Evolutionary conservation across 2,888 invertebrate species (phyloP), one percentile per base, ranked within the genome.

Genomic region (Ypsolopha sequella): DNA sequence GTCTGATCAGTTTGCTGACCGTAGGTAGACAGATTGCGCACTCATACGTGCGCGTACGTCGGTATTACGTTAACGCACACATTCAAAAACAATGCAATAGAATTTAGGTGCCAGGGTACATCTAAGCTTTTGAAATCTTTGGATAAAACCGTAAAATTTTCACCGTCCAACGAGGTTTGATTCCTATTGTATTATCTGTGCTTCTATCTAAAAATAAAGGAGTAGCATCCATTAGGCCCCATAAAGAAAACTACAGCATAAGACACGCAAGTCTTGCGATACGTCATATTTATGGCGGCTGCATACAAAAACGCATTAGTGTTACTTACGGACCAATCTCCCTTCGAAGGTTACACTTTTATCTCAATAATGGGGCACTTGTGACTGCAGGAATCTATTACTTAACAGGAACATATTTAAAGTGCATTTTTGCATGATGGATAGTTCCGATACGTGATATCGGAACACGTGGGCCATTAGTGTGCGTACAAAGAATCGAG

Each of bases 231-330:
- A 55, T 56, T 56, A 58, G 48, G 35, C 48, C 14, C 35, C 52
- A 52, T 48, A 53, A 52, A 43, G 53, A 50, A 53, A 41, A 45
- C 36, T 47, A 51, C 50, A 41, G 44, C 60, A 24, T 24, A 66
- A 60, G 43, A 50, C 43, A 38, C 45, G 45, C 38, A 39, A 45
- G 46, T 66, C 65, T 59, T 63, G 62, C 66, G 73, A 71, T 73
- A 73, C 63, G 66, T 73, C 73, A 76, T 77, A 71, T 78, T 78
- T 76, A 77, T 76, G 68, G 67, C 61, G 61, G 62, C 61, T 65
- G 70, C 71, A 66, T 72, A 77, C 73, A 73, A 69, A 76, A 78
- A 77, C 62, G 69, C 79, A 78, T 78, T 76, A 77, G 70, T 70
- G 67, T 70, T 72, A 73, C 70, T 70, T 71, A 72, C 67, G 62